Percentiles rank a stretch among this genome's conserved stretches.
These are phyloP conservation scores for Philaethria dido DNA, from an alignment of 2,888 invertebrate species.

Conservation along the genomic window DNA sequence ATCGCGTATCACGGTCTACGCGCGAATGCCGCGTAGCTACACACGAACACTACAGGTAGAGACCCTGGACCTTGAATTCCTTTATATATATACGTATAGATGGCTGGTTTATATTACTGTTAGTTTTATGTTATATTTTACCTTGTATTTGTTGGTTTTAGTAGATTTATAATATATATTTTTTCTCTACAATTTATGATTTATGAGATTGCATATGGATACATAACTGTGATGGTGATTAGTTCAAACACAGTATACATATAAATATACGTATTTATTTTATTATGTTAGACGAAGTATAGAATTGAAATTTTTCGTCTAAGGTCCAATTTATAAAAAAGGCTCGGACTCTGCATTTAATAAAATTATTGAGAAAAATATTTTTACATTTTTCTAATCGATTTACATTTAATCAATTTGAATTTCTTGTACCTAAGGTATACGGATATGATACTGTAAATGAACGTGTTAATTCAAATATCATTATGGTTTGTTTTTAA, in stretches of 20 bases:
- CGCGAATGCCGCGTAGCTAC: constrained; percentile 70
- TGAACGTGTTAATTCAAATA: too few relatives aligned
- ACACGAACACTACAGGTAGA: constrained; percentile 40
- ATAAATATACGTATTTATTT: too few relatives aligned
- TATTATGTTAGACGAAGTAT: too few relatives aligned
- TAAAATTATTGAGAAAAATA: not conserved
- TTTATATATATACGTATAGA: constrained; percentile 15
- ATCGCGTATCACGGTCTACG: constrained; percentile 76
- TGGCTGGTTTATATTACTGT: not conserved
- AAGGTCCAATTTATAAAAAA: not conserved
- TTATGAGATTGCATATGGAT: too few relatives aligned
- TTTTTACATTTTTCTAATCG: not conserved
- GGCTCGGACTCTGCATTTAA: not conserved
- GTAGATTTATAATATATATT: not conserved
- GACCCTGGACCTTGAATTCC: constrained; percentile 31
- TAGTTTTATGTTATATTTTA: not conserved
- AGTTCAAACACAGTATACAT: too few relatives aligned
- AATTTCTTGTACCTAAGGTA: too few relatives aligned
- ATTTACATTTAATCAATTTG: too few relatives aligned
- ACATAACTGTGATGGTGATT: too few relatives aligned
- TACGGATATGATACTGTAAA: too few relatives aligned
- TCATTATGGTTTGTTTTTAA: too few relatives aligned
- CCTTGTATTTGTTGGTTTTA: not conserved
- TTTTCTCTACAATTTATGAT: too few relatives aligned
- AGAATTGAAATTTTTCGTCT: not conserved